Evolutionary conservation across 2,113 vertebrate genomes (phyloP).

Genomic region (Monarcha castaneiventris): DNA sequence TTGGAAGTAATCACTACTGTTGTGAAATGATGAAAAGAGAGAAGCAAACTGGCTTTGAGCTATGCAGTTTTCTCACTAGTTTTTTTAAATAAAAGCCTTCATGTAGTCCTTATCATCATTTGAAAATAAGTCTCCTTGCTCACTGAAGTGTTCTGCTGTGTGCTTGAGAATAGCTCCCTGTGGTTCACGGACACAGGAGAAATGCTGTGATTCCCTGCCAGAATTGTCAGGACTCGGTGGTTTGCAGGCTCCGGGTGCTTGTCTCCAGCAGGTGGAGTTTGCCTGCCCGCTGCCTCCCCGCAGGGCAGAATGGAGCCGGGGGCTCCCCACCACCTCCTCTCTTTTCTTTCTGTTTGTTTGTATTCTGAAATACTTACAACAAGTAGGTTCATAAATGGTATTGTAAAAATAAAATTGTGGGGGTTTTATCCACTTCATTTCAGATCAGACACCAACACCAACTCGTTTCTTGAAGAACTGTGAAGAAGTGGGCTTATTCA

Average conservation of each 20-base stretch:
- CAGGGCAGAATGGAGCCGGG: not conserved
- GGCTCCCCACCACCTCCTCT: not conserved
- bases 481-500: constrained; percentile 98
- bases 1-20: not conserved
- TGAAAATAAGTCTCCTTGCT: not conserved
- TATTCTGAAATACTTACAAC: not conserved
- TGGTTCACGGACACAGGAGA: not conserved
- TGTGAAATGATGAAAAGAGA: not conserved
- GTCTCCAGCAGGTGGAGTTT: constrained; percentile 45
- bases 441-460: constrained; percentile 98
- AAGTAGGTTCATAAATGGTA: not conserved
- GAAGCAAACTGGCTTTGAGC: not conserved
- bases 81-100: not conserved
- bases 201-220: not conserved
- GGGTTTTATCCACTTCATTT: constrained; percentile 46
- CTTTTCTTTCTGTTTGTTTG: not conserved
- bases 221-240: not conserved
- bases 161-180: not conserved
- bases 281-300: not conserved
- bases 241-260: not conserved
- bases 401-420: not conserved
- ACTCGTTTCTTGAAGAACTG: constrained; percentile 99
- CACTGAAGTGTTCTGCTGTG: not conserved
- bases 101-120: not conserved
- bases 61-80: not conserved